These are phyloP conservation scores for Yponomeuta plumbellus DNA, from an alignment of 2,888 invertebrate species.

Conservation along the genomic window DNA sequence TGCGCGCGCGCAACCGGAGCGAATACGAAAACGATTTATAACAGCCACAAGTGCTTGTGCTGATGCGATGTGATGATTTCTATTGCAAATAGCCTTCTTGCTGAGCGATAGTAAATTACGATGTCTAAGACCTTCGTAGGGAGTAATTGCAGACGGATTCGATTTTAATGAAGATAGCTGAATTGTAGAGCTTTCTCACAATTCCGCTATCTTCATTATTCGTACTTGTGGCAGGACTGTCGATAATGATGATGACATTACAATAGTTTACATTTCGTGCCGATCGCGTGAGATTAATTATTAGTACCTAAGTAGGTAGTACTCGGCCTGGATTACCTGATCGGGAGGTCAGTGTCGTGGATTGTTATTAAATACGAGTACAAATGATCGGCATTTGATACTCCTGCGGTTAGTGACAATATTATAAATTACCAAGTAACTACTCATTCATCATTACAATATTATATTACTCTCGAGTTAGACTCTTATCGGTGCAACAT, in stretches of 20 bases:
- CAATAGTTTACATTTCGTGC: not conserved
- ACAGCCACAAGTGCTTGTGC: constrained; percentile 25
- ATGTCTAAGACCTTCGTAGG: not conserved
- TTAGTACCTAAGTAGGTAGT: not conserved
- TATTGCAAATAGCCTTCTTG: constrained; percentile 8
- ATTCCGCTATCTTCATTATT: too few relatives aligned
- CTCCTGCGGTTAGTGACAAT: not conserved
- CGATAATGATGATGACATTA: not conserved
- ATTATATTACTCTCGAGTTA: too few relatives aligned
- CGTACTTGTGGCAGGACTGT: not conserved
- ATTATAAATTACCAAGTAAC: not conserved
- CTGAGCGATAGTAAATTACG: not conserved
- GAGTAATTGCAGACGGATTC: not conserved
- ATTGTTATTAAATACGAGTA: too few relatives aligned
- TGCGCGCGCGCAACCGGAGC: constrained; percentile 35
- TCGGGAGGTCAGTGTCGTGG: not conserved
- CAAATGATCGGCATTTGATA: not conserved
- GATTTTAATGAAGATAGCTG: not conserved
- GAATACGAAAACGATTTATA: constrained; percentile 39
- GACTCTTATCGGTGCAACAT: too few relatives aligned
- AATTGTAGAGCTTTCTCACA: not conserved
- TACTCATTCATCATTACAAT: too few relatives aligned
- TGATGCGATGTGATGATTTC: constrained; percentile 17
- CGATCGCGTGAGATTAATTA: not conserved
- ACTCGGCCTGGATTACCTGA: not conserved